Evolutionary conservation across 2,888 invertebrate species (phyloP).

Genomic region (Zaprionus bogoriensis): DNA sequence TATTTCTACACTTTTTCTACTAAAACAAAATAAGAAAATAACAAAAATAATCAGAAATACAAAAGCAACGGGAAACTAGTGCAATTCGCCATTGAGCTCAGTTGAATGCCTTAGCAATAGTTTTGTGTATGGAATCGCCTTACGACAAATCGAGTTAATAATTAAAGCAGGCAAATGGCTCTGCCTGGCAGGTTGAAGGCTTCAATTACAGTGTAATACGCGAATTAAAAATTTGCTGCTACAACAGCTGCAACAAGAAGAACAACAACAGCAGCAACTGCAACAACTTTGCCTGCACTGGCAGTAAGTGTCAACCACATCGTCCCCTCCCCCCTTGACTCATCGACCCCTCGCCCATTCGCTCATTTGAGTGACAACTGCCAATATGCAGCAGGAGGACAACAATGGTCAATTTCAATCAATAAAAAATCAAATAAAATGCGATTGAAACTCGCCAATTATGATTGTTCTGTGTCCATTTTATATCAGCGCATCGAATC

Average conservation of each 20-base stretch:
- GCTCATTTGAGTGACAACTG: slow-evolving; percentile 54
- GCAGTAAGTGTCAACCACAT: slow-evolving; percentile 22
- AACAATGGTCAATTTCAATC: slow-evolving; percentile 28
- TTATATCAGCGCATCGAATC: slow-evolving; percentile 20
- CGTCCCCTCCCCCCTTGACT: slow-evolving; percentile 4
- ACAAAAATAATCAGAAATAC: slow-evolving; percentile 7
- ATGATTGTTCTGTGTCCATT: slow-evolving; percentile 36
- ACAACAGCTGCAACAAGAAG: background rate
- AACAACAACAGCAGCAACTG: background rate
- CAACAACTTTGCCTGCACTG: too few relatives aligned
- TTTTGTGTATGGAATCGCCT: slow-evolving; percentile 55
- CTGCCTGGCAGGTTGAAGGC: slow-evolving; percentile 45
- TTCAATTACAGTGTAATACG: slow-evolving; percentile 52
- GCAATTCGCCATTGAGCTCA: slow-evolving; percentile 42
- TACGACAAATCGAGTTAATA: slow-evolving; percentile 48
- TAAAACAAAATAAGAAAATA: slow-evolving; percentile 6
- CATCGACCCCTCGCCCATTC: slow-evolving; percentile 11
- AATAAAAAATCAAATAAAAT: slow-evolving; percentile 15
- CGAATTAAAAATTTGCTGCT: background rate
- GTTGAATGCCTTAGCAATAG: slow-evolving; percentile 52
- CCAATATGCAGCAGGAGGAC: slow-evolving; percentile 41
- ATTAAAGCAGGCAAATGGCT: slow-evolving; percentile 49
- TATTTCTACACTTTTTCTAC: slow-evolving; percentile 68
- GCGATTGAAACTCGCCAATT: background rate
- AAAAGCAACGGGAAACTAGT: slow-evolving; percentile 33